Percentiles rank a stretch among this genome's conserved stretches.
Conservation (phyloP, 2,113 vertebrate species). For the Pardalotus punctatus region DNA sequence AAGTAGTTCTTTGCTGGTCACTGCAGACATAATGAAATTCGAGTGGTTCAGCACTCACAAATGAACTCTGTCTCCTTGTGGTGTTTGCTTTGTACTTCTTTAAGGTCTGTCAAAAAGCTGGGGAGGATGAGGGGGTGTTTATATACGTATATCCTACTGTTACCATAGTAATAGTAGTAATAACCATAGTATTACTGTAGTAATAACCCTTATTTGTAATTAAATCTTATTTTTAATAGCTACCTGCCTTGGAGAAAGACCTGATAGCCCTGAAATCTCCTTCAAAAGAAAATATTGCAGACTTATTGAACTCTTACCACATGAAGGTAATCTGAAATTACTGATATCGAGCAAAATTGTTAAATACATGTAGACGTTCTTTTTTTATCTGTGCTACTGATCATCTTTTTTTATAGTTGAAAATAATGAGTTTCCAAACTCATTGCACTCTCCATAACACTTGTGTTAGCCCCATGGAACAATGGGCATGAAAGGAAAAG, state of each 20-base stretch:
- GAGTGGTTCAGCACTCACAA: background rate
- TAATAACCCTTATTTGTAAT: background rate
- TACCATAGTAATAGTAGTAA: background rate
- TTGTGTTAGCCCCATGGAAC: background rate
- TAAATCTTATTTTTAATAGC: conserved; percentile 65
- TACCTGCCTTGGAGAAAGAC: conserved; percentile 85
- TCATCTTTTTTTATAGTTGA: background rate
- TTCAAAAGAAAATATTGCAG: conserved; percentile 78
- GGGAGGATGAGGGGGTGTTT: background rate
- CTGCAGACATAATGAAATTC: background rate
- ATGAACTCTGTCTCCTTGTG: background rate
- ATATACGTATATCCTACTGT: background rate
- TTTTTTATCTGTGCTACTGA: background rate
- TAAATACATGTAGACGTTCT: background rate
- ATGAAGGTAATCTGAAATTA: conserved; percentile 75
- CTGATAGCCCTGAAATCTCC: conserved; percentile 84
- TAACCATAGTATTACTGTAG: no score
- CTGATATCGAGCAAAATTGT: background rate
- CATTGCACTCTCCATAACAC: background rate
- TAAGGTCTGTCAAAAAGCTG: background rate
- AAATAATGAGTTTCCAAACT: background rate
- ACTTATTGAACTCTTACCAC: conserved; percentile 84
- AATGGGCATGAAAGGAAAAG: background rate
- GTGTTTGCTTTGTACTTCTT: background rate
- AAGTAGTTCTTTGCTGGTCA: background rate